Evolutionary conservation across 2,113 vertebrate genomes (phyloP), one percentile per base, ranked within the genome.

Genomic region (Varanus komodoensis): DNA sequence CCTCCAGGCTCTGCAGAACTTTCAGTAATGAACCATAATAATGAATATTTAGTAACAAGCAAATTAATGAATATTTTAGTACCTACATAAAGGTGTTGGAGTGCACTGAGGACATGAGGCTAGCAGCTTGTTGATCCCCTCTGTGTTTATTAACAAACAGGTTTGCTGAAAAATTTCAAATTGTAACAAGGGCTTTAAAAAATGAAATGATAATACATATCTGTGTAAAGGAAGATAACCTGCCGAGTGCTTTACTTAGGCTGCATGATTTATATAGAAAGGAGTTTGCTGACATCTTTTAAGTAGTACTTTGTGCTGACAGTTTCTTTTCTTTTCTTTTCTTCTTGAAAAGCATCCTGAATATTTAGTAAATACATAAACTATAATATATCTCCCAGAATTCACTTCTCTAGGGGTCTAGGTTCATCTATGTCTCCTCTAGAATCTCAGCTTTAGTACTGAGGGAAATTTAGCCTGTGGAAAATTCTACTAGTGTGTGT

Each of bases 11-110:
- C 23, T 82, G 27, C 64, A 52, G 32, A 82, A 77, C 52, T 77
- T 67, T 71, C 84, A 75, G 52, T 83, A 89, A 89, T 84, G 75
- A 89, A 89, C 9, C 75, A 44, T n/a, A 75, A 50, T 27, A 83
- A 89, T 34, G 6, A 89, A 89, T 89, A 84, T 84, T 87, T 77
- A 87, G 73, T 61, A 44, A 87, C 23, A 57, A 48, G 38, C 27
- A 87, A 77, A 67, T 64, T 77, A 67, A 84, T 61, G 32, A 67
- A 67, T 25, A 44, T 25, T 87, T 61, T 44, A 67, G 74, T 87
- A 48, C 54, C 14, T 4, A 48, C 52, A 44, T 48, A 75, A 61
- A 21, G 19, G 44, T 32, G 8, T 44, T 67, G 50, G 23, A 8
- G 9, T 38, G 14, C 27, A n/a, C 2, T 82, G 67, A 77, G 21